phyloP scores from a whole-genome alignment of 2,888 invertebrate species.

The Synanthedon myopaeformis region DNA sequence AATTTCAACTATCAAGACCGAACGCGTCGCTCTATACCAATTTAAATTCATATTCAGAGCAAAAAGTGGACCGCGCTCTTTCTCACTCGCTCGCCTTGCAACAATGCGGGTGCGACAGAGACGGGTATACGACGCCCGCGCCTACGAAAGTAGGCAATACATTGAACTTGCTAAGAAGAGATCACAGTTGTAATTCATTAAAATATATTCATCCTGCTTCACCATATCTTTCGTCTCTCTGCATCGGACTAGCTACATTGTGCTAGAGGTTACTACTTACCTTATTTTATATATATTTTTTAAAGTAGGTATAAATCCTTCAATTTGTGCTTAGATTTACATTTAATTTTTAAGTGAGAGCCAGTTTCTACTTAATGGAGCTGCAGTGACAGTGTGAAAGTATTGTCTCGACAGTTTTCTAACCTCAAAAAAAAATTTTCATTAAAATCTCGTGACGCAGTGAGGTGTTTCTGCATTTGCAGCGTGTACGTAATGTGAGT shows the following conservation, averaged over 20 bases:
- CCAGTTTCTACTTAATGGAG: too few relatives aligned
- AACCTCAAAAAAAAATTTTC: too few relatives aligned
- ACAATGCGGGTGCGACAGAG: constrained; percentile 22
- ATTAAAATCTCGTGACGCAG: too few relatives aligned
- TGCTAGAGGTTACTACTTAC: neutral
- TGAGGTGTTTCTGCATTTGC: too few relatives aligned
- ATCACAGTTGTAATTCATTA: neutral
- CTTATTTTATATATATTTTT: too few relatives aligned
- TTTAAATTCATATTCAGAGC: constrained; percentile 61
- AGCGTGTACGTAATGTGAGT: too few relatives aligned
- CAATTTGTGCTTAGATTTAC: too few relatives aligned
- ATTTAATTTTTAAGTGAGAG: too few relatives aligned
- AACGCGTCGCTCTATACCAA: constrained; percentile 41
- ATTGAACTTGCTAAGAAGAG: constrained; percentile 38
- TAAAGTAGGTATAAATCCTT: too few relatives aligned
- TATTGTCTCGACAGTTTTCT: too few relatives aligned
- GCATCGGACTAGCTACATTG: constrained; percentile 22
- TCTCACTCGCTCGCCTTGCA: constrained; percentile 20
- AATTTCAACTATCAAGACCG: constrained; percentile 40
- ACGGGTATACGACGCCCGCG: constrained; percentile 41
- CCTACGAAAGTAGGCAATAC: constrained; percentile 58
- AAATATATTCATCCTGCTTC: neutral
- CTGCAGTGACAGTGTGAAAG: too few relatives aligned
- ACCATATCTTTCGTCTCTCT: constrained; percentile 30
- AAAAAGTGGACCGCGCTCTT: constrained; percentile 51